Base-by-base conservation (phyloP, 2,113 vertebrate species). In the Dermatemys mawii region DNA sequence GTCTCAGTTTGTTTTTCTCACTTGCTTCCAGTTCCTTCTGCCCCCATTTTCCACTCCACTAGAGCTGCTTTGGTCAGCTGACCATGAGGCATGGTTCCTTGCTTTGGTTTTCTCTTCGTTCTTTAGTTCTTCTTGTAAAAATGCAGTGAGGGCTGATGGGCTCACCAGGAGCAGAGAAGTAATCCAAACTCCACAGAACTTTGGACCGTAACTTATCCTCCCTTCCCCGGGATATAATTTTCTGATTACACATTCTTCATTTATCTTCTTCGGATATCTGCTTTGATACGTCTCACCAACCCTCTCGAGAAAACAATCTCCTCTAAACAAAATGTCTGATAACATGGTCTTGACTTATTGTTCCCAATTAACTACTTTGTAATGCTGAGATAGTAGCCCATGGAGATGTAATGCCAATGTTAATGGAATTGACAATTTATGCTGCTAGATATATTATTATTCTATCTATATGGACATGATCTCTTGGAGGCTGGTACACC, bases 1-100 rank as follows among this genome's bases (percentile, higher is more conserved):
- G 98, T 54, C 93, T 98, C 83, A 98, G 97, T 79, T 94, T 88
- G 86, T 97, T 97, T 96, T 98, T 98, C 80, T 95, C 96, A 81
- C 98, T 98, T 90, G 91, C 91, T 81, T 55, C 83, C 11, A 97
- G 50, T 8, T 48, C 32, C 16, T 81, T 12, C 6, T 46, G 8
- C 4, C 91, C 91, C 51, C 91, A 22, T 97, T 63, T 32, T 96
- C 96, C 96, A 97, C 22, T 93, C 75, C 86, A 96, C 93, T 2
- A 76, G 51, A 5, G 87, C 60, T 2, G 2, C 92, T 24, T 95
- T 97, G 75, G 88, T 95, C 75, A 97, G 80, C 63, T 93, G 54
- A 76, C 94, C 96, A 11, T 6, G 57, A 26, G 97, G 82, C 1
- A 5, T 48, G 46, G 76, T 92, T 26, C 48, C 57, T 78, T 78